phyloP scores from a whole-genome alignment of 2,888 invertebrate genomes.

The Pardosa pseudoannulata region DNA sequence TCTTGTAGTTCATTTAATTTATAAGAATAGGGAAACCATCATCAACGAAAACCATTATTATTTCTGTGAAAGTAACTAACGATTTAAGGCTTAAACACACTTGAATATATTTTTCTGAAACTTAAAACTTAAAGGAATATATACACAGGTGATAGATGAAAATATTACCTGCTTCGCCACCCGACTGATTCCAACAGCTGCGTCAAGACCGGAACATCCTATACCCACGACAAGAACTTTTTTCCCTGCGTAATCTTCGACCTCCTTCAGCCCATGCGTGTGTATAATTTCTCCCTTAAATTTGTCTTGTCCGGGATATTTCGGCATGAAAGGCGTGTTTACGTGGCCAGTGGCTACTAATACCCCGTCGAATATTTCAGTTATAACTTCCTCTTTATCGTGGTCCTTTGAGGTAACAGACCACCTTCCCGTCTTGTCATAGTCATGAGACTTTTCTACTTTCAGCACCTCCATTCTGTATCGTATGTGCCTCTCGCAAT shows the following conservation, averaged over 20 bases:
- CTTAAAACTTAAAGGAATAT: too few relatives aligned
- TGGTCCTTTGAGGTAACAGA: conserved; percentile 59
- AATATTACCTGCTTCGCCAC: conserved; percentile 66
- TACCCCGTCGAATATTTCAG: conserved; percentile 77
- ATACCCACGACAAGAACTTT: conserved; percentile 79
- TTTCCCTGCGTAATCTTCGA: conserved; percentile 74
- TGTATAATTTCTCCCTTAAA: conserved; percentile 75
- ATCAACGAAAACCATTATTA: too few relatives aligned
- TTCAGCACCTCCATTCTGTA: conserved; percentile 49
- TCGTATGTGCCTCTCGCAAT: conserved; percentile 71
- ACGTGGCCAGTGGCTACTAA: conserved; percentile 79
- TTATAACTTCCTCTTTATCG: conserved; percentile 10
- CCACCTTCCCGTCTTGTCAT: conserved; percentile 70
- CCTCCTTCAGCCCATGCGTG: conserved; percentile 71
- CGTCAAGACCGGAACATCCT: conserved; percentile 78
- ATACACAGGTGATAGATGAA: too few relatives aligned
- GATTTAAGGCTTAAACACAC: too few relatives aligned
- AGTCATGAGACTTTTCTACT: conserved; percentile 44
- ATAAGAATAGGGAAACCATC: too few relatives aligned
- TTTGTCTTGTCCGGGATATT: conserved; percentile 77
- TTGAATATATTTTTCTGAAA: too few relatives aligned
- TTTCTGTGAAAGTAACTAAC: too few relatives aligned
- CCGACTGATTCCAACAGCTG: conserved; percentile 67
- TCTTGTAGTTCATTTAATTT: too few relatives aligned
- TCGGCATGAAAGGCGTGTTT: conserved; percentile 77